phyloP scores from a whole-genome alignment of 2,888 invertebrate species.

The Aporophyla nigra region DNA sequence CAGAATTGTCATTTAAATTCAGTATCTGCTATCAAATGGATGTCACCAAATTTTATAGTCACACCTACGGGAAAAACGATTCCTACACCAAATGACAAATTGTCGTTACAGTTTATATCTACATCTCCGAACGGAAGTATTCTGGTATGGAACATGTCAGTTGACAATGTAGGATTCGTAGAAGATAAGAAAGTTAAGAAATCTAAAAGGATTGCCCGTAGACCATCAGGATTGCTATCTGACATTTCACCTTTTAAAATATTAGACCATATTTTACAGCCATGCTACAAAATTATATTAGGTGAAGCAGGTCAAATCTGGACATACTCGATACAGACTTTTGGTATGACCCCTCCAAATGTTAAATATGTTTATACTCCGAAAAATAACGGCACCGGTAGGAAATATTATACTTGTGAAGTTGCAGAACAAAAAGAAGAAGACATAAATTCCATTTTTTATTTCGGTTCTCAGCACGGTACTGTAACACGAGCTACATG shows the following conservation, averaged over 20 bases:
- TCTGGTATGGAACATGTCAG: constrained; percentile 93
- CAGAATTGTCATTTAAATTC: constrained; percentile 91
- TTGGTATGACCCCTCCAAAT: constrained; percentile 81
- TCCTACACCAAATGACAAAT: constrained; percentile 75
- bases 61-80: constrained; percentile 91
- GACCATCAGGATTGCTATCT: constrained; percentile 91
- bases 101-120: constrained; percentile 92
- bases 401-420: constrained; percentile 85
- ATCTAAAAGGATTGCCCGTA: constrained; percentile 85
- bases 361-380: constrained; percentile 81
- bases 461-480: constrained; percentile 86
- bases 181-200: constrained; percentile 83
- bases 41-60: constrained; percentile 91
- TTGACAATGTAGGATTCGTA: constrained; percentile 80
- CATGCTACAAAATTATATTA: constrained; percentile 91
- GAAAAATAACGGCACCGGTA: constrained; percentile 77
- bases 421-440: constrained; percentile 77
- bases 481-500: constrained; percentile 89
- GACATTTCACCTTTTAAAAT: constrained; percentile 92
- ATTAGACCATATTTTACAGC: constrained; percentile 92
- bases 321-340: constrained; percentile 84
- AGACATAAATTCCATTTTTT: constrained; percentile 79
- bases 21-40: constrained; percentile 93
- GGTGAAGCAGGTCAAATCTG: constrained; percentile 85
- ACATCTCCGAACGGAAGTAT: constrained; percentile 93